phyloP scores from a whole-genome alignment of 2,797 vertebrate genomes.

The Salarias fasciatus region DNA sequence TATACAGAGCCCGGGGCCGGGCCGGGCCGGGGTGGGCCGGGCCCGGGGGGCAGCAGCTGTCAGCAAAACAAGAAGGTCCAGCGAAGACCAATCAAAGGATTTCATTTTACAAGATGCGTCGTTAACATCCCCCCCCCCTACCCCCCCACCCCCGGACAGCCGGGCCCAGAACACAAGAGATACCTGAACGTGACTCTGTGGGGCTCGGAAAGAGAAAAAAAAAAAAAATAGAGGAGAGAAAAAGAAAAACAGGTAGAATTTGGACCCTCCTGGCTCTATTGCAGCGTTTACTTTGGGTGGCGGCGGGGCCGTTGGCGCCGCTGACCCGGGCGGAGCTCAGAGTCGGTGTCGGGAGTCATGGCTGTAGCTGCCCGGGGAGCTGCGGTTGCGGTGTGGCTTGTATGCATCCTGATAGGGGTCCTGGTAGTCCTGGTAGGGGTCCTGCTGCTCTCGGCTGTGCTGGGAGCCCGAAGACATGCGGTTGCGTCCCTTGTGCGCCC shows the following conservation, averaged over 20 bases:
- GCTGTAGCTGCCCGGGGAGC: constrained; percentile 95
- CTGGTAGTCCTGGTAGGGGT: constrained; percentile 91
- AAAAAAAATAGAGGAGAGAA: constrained; percentile 17
- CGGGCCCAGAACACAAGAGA: constrained; percentile 28
- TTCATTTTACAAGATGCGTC: constrained; percentile 19
- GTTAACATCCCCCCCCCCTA: no score
- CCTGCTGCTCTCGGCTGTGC: constrained; percentile 92
- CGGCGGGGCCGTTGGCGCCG: constrained; percentile 39
- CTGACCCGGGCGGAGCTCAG: constrained; percentile 80
- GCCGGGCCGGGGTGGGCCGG: neutral
- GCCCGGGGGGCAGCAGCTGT: constrained; percentile 60
- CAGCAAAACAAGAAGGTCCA: constrained; percentile 45
- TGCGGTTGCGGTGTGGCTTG: constrained; percentile 93
- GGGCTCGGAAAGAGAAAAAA: constrained; percentile 45
- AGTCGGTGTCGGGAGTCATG: constrained; percentile 96
- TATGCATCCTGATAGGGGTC: constrained; percentile 98
- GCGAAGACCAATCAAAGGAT: constrained; percentile 14
- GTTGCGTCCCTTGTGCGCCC: constrained; percentile 94
- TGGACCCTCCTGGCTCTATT: constrained; percentile 85
- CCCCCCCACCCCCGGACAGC: constrained; percentile 52
- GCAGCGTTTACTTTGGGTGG: constrained; percentile 69
- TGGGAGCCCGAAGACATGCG: constrained; percentile 94
- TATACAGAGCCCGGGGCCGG: constrained; percentile 54
- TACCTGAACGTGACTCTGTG: constrained; percentile 42
- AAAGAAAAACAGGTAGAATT: constrained; percentile 84